A percentile compares a stretch with the other conserved stretches of the same genome.
Conservation (phyloP, 2,888 invertebrate species). For the Dynastes maya region DNA sequence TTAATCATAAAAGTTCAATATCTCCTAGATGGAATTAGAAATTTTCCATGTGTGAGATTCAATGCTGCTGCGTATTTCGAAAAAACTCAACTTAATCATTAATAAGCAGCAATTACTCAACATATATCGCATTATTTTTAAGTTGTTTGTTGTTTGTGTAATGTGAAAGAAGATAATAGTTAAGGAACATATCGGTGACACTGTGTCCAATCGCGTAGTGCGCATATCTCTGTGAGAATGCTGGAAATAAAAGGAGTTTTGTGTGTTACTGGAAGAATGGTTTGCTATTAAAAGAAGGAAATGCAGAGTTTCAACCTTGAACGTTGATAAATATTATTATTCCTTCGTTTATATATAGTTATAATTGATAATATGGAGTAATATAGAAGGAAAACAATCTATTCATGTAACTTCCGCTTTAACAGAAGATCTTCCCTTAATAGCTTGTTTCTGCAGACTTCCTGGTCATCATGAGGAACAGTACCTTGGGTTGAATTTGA, state of each 20-base stretch:
- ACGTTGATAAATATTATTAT: background rate
- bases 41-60: constrained; percentile 11
- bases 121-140: background rate
- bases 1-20: constrained; percentile 20
- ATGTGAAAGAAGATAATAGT: background rate
- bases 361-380: background rate
- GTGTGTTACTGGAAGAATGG: background rate
- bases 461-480: too few relatives aligned
- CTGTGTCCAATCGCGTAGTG: background rate
- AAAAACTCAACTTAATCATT: background rate
- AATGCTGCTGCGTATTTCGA: background rate
- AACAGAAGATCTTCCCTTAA: background rate
- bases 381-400: too few relatives aligned
- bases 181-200: constrained; percentile 1
- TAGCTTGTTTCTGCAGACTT: background rate
- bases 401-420: too few relatives aligned
- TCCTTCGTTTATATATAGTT: background rate
- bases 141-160: background rate
- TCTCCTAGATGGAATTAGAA: constrained; percentile 18
- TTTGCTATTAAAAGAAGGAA: constrained; percentile 4
- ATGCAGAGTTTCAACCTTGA: background rate
- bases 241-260: background rate
- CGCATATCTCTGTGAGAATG: background rate
- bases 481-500: too few relatives aligned
- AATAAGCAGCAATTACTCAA: too few relatives aligned